Base-by-base conservation (phyloP, 2,113 vertebrate genomes). In the Nannospalax galili region DNA sequence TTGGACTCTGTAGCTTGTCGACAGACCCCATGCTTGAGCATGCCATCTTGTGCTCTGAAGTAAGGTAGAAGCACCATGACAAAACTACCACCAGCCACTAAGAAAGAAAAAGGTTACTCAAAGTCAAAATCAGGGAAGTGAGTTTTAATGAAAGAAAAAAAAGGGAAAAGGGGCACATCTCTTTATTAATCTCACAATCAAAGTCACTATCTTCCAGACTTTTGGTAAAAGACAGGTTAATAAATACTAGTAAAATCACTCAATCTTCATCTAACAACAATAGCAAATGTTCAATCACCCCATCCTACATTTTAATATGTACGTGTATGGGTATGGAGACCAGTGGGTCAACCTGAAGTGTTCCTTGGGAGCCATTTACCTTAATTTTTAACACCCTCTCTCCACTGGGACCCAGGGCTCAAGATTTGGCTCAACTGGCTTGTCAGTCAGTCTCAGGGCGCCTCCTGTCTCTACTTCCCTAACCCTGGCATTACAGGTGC, bases 101-200 rank as follows among this genome's bases (percentile, higher is more conserved):
- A 88, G 65, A 72, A 88, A 80, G 22, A 91, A 81, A 92, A 90
- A 80, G 40, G 20, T 84, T 74, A 58, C 4, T 17, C 52, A 84
- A 64, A 48, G 65, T 80, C 67, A 89, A 75, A 81, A 26, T 82
- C 65, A 64, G 67, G 56, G 28, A 87, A 88, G 12, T 42, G 87
- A 69, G n/a, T n/a, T n/a, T n/a, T n/a, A n/a, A n/a, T n/a, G n/a
- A n/a, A n/a, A n/a, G n/a, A n/a, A n/a, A n/a, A n/a, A n/a, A n/a
- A n/a, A n/a, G 64, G 52, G 9, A 42, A 64, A 90, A 84, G 67
- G 28, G 52, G 24, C 17, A 26, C 5, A 48, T 81, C n/a, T 67
- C 58, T 70, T 40, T 69, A 52, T 60, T 84, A 79, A 81, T 58
- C 62, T 80, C 75, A 84, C 10, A 82, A 24, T 67, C 15, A 81